Percentiles rank a stretch among this genome's conserved stretches.
Conservation (phyloP, 2,888 invertebrate species). For the Leucophenga montana region DNA sequence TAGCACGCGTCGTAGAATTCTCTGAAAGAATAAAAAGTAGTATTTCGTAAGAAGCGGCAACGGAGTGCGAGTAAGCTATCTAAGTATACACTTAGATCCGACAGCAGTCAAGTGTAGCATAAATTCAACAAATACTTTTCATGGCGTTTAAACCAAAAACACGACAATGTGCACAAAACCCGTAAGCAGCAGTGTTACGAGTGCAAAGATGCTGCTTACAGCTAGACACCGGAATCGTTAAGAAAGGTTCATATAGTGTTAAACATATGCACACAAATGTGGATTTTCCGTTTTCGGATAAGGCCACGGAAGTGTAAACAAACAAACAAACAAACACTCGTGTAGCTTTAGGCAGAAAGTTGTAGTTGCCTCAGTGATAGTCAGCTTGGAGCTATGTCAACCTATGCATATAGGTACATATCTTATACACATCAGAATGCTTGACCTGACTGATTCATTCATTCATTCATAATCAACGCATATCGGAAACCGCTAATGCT, state of each 20-base stretch:
- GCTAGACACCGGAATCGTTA: conserved; percentile 1
- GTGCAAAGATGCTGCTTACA: neutral
- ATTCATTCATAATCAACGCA: no score
- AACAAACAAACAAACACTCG: neutral
- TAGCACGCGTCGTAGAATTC: conserved; percentile 56
- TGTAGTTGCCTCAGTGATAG: neutral
- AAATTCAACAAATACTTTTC: neutral
- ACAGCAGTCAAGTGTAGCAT: neutral
- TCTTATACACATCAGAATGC: no score
- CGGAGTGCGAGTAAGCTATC: neutral
- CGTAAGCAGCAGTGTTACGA: neutral
- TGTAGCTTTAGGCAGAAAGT: neutral
- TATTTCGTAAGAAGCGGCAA: neutral
- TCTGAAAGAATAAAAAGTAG: no score
- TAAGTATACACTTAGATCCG: neutral
- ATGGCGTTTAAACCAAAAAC: conserved; percentile 2
- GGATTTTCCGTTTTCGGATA: conserved; percentile 22
- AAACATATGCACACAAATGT: conserved; percentile 22
- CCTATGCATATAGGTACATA: no score
- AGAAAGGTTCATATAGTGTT: conserved; percentile 5
- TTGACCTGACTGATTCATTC: no score
- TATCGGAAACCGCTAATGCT: no score
- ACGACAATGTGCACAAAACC: neutral
- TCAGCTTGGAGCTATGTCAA: neutral
- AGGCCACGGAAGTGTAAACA: conserved; percentile 9